Percentiles rank a stretch among this genome's conserved stretches.
Evolutionary conservation across 2,797 vertebrate genomes (phyloP).

Genomic region (Microtus californicus): DNA sequence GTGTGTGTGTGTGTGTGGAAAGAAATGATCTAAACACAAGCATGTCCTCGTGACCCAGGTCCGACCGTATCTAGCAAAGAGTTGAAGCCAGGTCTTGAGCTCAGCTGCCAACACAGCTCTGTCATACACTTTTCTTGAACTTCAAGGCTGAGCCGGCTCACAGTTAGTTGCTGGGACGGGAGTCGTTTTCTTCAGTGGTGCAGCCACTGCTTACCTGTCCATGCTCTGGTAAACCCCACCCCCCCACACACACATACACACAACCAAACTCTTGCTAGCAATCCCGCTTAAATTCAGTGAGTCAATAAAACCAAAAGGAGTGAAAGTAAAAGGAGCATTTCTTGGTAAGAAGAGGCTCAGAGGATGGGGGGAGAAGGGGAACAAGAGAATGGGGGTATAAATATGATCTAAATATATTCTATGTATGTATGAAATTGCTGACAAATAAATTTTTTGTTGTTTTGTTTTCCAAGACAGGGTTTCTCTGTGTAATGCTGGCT

Average conservation of each 20-base stretch:
- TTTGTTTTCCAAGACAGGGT: not conserved
- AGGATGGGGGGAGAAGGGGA: not conserved
- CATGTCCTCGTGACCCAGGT: not conserved
- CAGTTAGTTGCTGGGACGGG: not conserved
- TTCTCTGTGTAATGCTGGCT: not conserved
- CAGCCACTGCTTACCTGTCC: not conserved
- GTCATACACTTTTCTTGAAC: not conserved
- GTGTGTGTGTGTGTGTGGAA: not conserved
- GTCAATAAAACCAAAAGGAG: not conserved
- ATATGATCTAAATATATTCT: not conserved
- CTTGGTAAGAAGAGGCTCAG: not conserved
- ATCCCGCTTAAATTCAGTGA: not conserved
- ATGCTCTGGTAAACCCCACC: not conserved
- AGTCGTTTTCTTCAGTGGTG: not conserved
- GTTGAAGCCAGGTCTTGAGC: not conserved
- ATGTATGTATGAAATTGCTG: not conserved
- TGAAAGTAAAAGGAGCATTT: not conserved
- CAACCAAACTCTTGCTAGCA: not conserved
- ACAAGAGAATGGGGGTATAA: not conserved
- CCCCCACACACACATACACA: not conserved
- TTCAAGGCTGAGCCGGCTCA: not conserved
- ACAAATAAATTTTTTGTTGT: not conserved
- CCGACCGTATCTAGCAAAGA: constrained; percentile 12
- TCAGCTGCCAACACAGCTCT: not conserved
- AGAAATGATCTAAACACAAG: constrained; percentile 19